A percentile compares a stretch with the other conserved stretches of the same genome.
Conservation (phyloP, 1,140 invertebrate genomes). For the Macrotrachela quadricornifera region DNA sequence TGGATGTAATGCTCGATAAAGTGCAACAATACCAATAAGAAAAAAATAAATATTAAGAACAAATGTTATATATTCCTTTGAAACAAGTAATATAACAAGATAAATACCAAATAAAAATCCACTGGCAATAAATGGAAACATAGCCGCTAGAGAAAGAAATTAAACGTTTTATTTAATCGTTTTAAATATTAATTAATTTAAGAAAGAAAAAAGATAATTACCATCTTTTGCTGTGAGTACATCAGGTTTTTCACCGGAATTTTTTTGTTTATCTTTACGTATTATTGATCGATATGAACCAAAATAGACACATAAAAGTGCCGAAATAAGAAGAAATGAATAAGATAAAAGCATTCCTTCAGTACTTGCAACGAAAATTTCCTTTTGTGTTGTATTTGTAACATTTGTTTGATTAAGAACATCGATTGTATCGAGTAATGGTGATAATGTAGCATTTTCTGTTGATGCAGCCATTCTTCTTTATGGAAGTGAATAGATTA, state of each 20-base stretch:
- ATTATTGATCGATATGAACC: conserved; percentile 69
- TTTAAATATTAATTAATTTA: too few species aligned
- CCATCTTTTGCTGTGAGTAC: conserved; percentile 12
- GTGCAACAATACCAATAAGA: conserved; percentile 68
- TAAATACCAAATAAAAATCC: conserved; percentile 72
- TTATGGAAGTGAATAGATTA: too few species aligned
- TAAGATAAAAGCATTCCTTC: conserved; percentile 85
- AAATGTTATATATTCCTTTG: conserved; percentile 84
- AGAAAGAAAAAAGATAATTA: conserved; percentile 10
- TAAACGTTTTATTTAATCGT: too few species aligned
- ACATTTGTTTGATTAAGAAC: not conserved
- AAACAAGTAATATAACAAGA: conserved; percentile 71
- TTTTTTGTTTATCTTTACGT: conserved; percentile 1
- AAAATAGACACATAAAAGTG: conserved; percentile 78
- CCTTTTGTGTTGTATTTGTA: conserved; percentile 26
- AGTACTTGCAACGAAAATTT: conserved; percentile 47
- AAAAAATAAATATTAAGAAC: conserved; percentile 84
- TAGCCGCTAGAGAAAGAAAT: conserved; percentile 48
- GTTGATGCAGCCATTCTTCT: too few species aligned
- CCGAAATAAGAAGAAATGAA: conserved; percentile 76
- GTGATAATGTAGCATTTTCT: too few species aligned
- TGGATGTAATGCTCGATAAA: conserved; percentile 21
- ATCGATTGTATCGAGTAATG: too few species aligned
- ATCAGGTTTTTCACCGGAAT: not conserved
- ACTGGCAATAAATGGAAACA: conserved; percentile 86